Percentiles rank a stretch among this genome's conserved stretches.
Evolutionary conservation across 1,140 invertebrate species (phyloP).

Genomic region (Pogonus chalceus): DNA sequence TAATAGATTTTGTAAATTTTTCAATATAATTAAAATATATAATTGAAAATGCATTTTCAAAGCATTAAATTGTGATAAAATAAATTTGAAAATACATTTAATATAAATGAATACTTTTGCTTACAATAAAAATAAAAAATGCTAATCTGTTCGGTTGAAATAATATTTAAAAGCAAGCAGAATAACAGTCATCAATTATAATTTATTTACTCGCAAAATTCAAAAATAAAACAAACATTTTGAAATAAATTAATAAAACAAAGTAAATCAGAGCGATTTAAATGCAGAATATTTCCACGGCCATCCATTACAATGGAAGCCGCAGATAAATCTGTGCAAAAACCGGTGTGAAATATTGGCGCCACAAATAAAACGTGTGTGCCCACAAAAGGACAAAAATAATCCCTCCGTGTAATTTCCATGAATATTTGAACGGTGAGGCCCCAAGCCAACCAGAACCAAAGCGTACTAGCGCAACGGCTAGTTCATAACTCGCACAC

Average conservation of each 20-base stretch:
- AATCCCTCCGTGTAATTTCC: background rate
- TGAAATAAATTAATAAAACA: background rate
- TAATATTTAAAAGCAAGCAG: too few species aligned
- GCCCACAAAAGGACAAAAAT: background rate
- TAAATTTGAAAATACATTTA: too few species aligned
- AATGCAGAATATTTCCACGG: background rate
- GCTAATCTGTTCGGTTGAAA: too few species aligned
- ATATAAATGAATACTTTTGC: too few species aligned
- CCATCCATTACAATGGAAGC: background rate
- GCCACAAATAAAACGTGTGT: background rate
- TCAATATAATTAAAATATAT: too few species aligned
- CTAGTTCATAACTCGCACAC: background rate
- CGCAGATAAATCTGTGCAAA: background rate
- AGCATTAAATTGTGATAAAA: too few species aligned
- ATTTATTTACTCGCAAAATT: too few species aligned
- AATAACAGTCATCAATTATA: too few species aligned
- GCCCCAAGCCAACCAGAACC: background rate
- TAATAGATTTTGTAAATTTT: too few species aligned
- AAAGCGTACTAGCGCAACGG: background rate
- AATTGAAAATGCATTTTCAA: too few species aligned
- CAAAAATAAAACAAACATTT: too few species aligned
- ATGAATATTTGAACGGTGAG: background rate
- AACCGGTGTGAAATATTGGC: background rate
- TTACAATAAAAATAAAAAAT: too few species aligned
- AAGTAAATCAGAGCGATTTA: background rate